Base-by-base conservation (phyloP, 2,113 vertebrate genomes). In the Nothobranchius furzeri region DNA sequence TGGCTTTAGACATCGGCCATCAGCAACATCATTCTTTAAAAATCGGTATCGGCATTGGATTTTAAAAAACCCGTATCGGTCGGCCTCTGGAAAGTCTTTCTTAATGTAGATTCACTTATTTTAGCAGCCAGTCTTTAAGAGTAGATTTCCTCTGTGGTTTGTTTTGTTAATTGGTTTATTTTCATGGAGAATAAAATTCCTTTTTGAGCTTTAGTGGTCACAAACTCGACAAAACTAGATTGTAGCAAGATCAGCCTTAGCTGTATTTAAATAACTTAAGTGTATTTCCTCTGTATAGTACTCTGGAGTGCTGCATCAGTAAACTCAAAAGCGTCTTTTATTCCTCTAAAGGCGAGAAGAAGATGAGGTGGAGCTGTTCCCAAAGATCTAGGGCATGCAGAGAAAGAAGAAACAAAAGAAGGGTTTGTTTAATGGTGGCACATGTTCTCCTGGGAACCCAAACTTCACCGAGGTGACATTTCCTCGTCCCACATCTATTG, bases 401-500 rank as follows among this genome's bases (percentile, higher is more conserved):
- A 12, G 43, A 45, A 12, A 12, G 43, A 12, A 12, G 4, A 45
- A 11, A 12, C 8, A 24, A 17, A 51, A 4, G 17, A 51, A 51
- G 49, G 20, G 17, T 57, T 62, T 58, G 64, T 64, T 66, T 45
- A 68, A 60, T 46, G 20, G 60, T 11, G 12, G 43, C 43, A 58
- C 51, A 47, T 49, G 48, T 67, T 75, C 68, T 49, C 59, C 43
- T 25, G 64, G 54, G 45, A 76, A 61, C 48, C 67, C 52, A 12
- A 64, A 53, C 68, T 72, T 69, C 54, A 47, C 43, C 1, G 64
- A 57, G 65, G 37, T 64, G 75, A 68, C 78, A 61, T 68, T 76
- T 68, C 35, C 62, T 81, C 66, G 60, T 68, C 70, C 69, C 7
- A 55, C 48, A 20, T 14, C 40, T 37, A 25, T 69, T 62, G 9